phyloP scores from a whole-genome alignment of 2,888 invertebrate species.

The Drosophila antonietae region DNA sequence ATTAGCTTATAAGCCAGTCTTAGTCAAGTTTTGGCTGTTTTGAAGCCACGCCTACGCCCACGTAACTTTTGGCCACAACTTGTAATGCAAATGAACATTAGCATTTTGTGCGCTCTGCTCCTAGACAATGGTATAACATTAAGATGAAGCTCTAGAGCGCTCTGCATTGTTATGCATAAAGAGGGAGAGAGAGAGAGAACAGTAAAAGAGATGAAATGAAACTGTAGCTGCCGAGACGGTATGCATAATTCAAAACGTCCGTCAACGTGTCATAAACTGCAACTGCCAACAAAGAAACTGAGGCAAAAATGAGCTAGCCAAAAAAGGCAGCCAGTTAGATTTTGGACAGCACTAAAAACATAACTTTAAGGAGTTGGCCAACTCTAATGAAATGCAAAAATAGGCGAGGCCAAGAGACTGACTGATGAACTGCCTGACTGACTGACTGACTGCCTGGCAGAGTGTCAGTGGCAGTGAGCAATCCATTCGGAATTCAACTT shows the following conservation, averaged over 20 bases:
- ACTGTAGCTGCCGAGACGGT: conserved; percentile 42
- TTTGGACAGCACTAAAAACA: conserved; percentile 20
- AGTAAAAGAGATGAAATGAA: neutral
- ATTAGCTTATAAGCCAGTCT: conserved; percentile 11
- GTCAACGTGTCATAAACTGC: conserved; percentile 71
- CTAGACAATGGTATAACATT: conserved; percentile 67
- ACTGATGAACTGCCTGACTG: conserved; percentile 11
- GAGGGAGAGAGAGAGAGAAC: neutral
- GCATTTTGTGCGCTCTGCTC: conserved; percentile 51
- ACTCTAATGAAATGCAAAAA: conserved; percentile 42
- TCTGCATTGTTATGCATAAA: conserved; percentile 65
- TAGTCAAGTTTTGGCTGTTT: conserved; percentile 32
- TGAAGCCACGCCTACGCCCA: conserved; percentile 40
- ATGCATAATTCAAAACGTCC: conserved; percentile 76
- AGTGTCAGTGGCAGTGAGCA: conserved; percentile 30
- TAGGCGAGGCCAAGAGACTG: conserved; percentile 15
- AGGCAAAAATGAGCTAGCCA: conserved; percentile 58
- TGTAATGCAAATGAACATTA: conserved; percentile 71
- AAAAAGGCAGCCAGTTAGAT: conserved; percentile 42
- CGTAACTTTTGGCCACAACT: conserved; percentile 45
- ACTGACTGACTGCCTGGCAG: neutral
- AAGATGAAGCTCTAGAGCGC: conserved; percentile 40
- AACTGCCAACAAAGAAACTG: conserved; percentile 42
- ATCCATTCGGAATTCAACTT: conserved; percentile 51
- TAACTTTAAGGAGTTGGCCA: conserved; percentile 23